Percentiles rank a stretch among this genome's conserved stretches.
phyloP scores from a whole-genome alignment of 1,140 invertebrate species.

The Lineus longissimus region DNA sequence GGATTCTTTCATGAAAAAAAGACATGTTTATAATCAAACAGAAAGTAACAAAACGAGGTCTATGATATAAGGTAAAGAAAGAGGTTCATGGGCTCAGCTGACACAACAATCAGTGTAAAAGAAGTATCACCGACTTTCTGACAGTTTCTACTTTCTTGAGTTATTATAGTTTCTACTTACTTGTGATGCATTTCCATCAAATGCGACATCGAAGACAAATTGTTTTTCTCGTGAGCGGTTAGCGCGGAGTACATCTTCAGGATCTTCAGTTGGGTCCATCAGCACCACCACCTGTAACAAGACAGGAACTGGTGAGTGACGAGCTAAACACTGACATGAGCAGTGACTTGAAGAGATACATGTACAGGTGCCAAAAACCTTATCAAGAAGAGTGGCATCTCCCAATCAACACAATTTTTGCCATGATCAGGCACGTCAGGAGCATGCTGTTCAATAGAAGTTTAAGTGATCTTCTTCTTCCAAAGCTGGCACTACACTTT shows the following conservation, averaged over 20 bases:
- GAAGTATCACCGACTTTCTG: too few species aligned
- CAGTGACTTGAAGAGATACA: background rate
- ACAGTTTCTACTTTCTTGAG: too few species aligned
- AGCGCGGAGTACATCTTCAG: conserved; percentile 62
- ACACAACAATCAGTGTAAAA: too few species aligned
- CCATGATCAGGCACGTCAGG: background rate
- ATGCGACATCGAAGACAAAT: conserved; percentile 83
- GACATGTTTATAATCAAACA: too few species aligned
- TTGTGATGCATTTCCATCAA: conserved; percentile 59
- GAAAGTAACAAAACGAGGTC: too few species aligned
- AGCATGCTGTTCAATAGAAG: background rate
- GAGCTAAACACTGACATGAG: background rate
- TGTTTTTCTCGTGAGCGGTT: conserved; percentile 68
- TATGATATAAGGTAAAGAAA: too few species aligned
- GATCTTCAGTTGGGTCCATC: conserved; percentile 63
- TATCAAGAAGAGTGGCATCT: background rate
- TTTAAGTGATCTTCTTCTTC: background rate
- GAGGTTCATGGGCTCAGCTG: too few species aligned
- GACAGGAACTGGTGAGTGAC: background rate
- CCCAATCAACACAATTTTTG: background rate
- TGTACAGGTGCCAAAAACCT: background rate
- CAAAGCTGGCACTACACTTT: too few species aligned
- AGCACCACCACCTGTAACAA: conserved; percentile 62
- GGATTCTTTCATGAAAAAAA: too few species aligned
- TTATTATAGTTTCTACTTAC: conserved; percentile 40